Percentiles rank a stretch among this genome's conserved stretches.
phyloP scores from a whole-genome alignment of 2,888 invertebrate genomes.

The Drosophila nigricruria region DNA sequence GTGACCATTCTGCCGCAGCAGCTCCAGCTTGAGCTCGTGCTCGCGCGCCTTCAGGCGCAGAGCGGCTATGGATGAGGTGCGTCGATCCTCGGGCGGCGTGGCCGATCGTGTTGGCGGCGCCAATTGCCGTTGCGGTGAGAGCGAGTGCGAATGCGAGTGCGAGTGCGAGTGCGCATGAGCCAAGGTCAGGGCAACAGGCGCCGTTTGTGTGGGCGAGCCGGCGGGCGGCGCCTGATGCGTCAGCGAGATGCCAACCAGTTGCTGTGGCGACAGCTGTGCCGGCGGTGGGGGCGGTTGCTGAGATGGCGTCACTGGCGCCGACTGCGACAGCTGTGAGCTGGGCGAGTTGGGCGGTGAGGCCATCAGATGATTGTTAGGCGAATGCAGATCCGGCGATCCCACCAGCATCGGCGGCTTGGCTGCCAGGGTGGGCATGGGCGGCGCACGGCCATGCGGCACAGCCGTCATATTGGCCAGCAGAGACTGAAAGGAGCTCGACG shows the following conservation, averaged over 20 bases:
- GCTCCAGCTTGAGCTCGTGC: constrained; percentile 93
- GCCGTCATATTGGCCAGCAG: constrained; percentile 87
- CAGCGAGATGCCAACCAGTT: constrained; percentile 86
- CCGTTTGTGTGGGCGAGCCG: constrained; percentile 65
- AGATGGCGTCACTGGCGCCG: constrained; percentile 82
- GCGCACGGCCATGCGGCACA: constrained; percentile 87
- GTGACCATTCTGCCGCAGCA: constrained; percentile 91
- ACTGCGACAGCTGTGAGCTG: constrained; percentile 57
- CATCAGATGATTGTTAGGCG: constrained; percentile 81
- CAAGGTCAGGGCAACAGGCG: constrained; percentile 67
- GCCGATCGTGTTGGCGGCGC: constrained; percentile 82
- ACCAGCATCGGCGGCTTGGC: constrained; percentile 76
- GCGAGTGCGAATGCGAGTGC: constrained; percentile 51
- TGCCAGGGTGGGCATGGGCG: constrained; percentile 62
- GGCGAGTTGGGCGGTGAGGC: constrained; percentile 84
- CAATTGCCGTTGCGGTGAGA: constrained; percentile 84
- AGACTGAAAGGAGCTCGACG: constrained; percentile 92
- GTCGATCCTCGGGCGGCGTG: constrained; percentile 91
- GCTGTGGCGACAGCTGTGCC: constrained; percentile 88
- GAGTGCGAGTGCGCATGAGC: constrained; percentile 53
- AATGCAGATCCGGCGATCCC: constrained; percentile 82
- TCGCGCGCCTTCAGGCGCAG: constrained; percentile 95
- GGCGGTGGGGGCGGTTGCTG: constrained; percentile 86
- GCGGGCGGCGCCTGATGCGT: constrained; percentile 79
- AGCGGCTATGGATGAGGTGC: constrained; percentile 95